Evolutionary conservation across 2,113 vertebrate genomes (phyloP).

Genomic region (Redunca redunca): DNA sequence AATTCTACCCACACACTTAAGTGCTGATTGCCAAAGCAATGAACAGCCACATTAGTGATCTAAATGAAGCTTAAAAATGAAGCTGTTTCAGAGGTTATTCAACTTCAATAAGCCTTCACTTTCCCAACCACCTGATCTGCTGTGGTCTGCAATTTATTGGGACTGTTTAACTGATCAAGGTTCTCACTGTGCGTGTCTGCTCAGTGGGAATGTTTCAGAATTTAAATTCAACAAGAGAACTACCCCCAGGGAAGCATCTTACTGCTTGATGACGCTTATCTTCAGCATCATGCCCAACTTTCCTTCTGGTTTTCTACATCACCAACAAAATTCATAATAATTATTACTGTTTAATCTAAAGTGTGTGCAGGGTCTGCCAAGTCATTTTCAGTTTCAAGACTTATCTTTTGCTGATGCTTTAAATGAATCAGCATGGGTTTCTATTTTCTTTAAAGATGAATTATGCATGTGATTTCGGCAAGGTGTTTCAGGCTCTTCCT

Average conservation of each 20-base stretch:
- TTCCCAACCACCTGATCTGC: background rate
- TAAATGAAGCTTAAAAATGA: background rate
- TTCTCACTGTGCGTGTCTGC: background rate
- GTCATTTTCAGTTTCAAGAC: background rate
- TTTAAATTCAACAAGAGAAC: background rate
- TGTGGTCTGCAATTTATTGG: background rate
- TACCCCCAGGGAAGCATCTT: background rate
- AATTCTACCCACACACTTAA: background rate
- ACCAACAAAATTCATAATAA: background rate
- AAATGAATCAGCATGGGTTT: background rate
- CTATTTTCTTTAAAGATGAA: background rate
- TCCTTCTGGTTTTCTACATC: background rate
- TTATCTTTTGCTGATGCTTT: background rate
- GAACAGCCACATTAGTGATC: background rate
- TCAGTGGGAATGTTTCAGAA: background rate
- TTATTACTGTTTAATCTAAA: background rate
- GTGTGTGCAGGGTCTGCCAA: background rate
- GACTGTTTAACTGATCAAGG: background rate
- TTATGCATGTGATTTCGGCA: background rate
- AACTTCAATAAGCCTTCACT: background rate
- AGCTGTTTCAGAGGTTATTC: background rate
- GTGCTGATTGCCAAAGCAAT: background rate
- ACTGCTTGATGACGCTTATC: background rate
- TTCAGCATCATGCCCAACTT: background rate
- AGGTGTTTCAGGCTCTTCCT: background rate